Base-by-base conservation (phyloP, 1,140 invertebrate genomes). In the Orchesella cincta region DNA sequence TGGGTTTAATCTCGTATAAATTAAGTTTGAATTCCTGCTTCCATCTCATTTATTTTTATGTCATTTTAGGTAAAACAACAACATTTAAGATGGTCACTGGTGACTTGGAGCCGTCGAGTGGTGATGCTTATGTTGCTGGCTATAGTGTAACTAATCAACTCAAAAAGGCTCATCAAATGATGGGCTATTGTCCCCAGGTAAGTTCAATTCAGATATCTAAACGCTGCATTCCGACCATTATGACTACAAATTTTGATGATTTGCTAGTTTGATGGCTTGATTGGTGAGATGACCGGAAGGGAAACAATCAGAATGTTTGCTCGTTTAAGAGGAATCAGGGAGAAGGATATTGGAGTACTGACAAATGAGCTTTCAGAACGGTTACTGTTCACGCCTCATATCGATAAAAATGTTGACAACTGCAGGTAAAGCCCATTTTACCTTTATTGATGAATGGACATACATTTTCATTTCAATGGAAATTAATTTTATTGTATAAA, bases 61-160 rank as follows among this genome's bases (percentile, higher is more conserved):
- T 67, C 62, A 31, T n/a, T 33, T 2, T 93, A 35, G 91, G 90
- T 1, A 93, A 94, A 86, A 95, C 94, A 1, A 93, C 92, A 1
- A 94, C 93, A 0, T 96, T 96, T 83, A 92, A 93, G 84, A 95
- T 96, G 92, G 85, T 96, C 76, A 96, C 94, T 1, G 95, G 95
- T 18, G 92, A 93, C 83, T 87, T 90, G 52, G 81, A 85, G 51
- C 84, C 88, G 18, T 86, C 88, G 20, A 85, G 84, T 33, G 93
- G 93, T 23, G 85, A 87, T 83, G 90, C 90, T 75, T 87, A 81
- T 81, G 83, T 91, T 2, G 84, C 86, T 80, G 84, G 85, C 2
- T 85, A 85, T 82, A 86, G 86, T 75, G 84, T 88, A 2, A 84
- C 85, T 34, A 82, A 79, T 8, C 77, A 90, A 57, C 85, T 88